Conservation (phyloP, 2,888 invertebrate species). For the Helleia helle region DNA sequence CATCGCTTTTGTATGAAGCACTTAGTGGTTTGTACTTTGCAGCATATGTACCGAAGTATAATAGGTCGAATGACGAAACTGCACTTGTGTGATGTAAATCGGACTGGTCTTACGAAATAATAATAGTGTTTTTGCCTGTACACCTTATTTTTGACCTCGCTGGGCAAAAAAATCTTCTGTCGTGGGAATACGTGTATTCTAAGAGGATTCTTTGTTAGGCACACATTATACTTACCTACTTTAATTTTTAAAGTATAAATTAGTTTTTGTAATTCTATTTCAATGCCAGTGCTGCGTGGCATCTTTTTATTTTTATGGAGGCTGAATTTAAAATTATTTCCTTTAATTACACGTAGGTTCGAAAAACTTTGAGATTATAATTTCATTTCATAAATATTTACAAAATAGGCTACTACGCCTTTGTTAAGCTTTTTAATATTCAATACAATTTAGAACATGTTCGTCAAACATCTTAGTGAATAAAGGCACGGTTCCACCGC, state of each 20-base stretch:
- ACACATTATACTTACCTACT: too few relatives aligned
- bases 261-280: slow-evolving; percentile 3
- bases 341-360: neutral
- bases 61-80: slow-evolving; percentile 10
- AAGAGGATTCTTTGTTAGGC: too few relatives aligned
- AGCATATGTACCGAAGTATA: slow-evolving; percentile 2
- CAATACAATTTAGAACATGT: too few relatives aligned
- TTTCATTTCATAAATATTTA: neutral
- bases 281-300: neutral
- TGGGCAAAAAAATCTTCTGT: too few relatives aligned
- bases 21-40: slow-evolving; percentile 26
- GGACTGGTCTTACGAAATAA: slow-evolving; percentile 9
- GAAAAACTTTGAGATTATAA: neutral
- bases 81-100: slow-evolving; percentile 11
- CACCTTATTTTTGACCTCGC: too few relatives aligned
- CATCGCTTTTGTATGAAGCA: slow-evolving; percentile 27
- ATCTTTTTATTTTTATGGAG: neutral
- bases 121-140: neutral
- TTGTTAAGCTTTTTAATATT: too few relatives aligned
- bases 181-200: too few relatives aligned
- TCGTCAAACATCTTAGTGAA: too few relatives aligned
- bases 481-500: too few relatives aligned
- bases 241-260: too few relatives aligned
- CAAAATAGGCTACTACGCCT: too few relatives aligned
- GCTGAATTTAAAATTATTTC: slow-evolving; percentile 5